Evolutionary conservation across 1,140 invertebrate genomes (phyloP).

Genomic region (Magallana angulata): DNA sequence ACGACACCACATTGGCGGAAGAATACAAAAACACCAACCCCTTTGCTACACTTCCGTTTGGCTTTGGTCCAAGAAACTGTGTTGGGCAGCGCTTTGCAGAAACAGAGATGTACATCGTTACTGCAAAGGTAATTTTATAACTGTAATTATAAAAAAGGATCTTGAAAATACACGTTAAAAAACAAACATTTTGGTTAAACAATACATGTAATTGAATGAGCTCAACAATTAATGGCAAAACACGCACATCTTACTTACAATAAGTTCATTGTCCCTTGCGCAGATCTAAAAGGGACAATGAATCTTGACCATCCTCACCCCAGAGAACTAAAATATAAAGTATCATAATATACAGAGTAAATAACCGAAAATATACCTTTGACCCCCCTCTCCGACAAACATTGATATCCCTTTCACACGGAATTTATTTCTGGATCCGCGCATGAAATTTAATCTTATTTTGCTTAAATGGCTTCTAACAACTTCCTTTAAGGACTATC

Average conservation of each 20-base stretch:
- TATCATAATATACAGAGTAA: no score
- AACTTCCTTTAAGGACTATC: not conserved
- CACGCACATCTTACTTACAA: not conserved
- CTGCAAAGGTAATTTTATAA: constrained; percentile 82
- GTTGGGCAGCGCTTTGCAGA: constrained; percentile 92
- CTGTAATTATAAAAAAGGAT: not conserved
- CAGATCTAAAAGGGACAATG: not conserved
- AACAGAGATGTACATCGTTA: constrained; percentile 89
- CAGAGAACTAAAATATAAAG: not conserved
- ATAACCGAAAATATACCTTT: no score
- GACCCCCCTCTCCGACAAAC: no score
- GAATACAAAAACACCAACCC: constrained; percentile 78
- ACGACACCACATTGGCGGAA: not conserved
- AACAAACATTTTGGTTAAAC: not conserved
- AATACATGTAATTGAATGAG: not conserved
- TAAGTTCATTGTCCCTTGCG: no score
- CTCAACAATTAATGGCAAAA: not conserved
- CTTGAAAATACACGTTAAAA: not conserved
- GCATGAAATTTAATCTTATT: not conserved
- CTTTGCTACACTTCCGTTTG: constrained; percentile 90
- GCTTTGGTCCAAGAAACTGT: constrained; percentile 91
- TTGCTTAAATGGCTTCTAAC: not conserved
- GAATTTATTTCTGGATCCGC: no score
- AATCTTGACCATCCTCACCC: not conserved
- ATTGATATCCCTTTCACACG: no score